phyloP scores from a whole-genome alignment of 2,797 vertebrate genomes.

The Pipistrellus nathusii region DNA sequence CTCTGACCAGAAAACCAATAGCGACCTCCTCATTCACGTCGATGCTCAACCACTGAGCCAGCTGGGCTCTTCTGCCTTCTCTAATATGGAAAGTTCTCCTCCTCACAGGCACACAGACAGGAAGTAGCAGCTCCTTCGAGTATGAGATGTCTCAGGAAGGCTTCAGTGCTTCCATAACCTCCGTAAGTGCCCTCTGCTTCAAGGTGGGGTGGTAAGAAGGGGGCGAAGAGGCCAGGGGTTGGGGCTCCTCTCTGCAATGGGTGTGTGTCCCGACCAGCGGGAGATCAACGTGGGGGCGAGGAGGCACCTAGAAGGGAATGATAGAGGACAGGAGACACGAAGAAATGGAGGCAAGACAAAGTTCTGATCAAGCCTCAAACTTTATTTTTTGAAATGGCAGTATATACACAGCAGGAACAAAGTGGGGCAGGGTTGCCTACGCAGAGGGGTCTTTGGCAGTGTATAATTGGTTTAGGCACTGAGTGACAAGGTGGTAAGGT shows the following conservation, averaged over 20 bases:
- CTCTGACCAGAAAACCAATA: neutral
- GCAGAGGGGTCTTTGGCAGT: too few species aligned
- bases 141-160: slow-evolving; percentile 88
- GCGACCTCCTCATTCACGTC: neutral
- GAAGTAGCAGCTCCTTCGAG: slow-evolving; percentile 84
- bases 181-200: slow-evolving; percentile 78
- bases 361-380: too few species aligned
- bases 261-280: too few species aligned
- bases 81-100: neutral
- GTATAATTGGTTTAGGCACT: too few species aligned
- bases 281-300: too few species aligned
- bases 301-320: too few species aligned
- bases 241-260: neutral
- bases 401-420: too few species aligned
- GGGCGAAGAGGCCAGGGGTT: neutral
- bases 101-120: slow-evolving; percentile 81
- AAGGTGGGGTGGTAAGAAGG: neutral
- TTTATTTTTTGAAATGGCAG: too few species aligned
- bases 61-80: neutral
- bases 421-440: too few species aligned
- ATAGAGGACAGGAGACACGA: too few species aligned
- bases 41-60: neutral
- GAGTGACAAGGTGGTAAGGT: too few species aligned
- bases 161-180: slow-evolving; percentile 82
- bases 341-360: too few species aligned